A percentile compares a stretch with the other conserved stretches of the same genome.
phyloP scores from a whole-genome alignment of 2,797 vertebrate genomes.

The Ptychadena robeensis region DNA sequence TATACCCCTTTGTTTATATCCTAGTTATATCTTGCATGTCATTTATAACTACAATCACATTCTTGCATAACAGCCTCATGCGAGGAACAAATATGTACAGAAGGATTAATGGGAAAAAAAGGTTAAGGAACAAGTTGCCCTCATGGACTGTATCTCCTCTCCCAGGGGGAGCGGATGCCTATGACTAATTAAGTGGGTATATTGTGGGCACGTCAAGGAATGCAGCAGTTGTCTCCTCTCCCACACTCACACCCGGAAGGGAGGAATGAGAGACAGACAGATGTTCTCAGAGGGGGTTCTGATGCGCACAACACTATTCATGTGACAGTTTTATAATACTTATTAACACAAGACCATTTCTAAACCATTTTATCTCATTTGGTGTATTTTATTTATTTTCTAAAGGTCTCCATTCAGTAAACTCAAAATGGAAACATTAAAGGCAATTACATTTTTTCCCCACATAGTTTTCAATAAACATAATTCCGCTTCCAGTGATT shows the following conservation, averaged over 20 bases:
- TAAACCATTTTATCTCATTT: too few relatives aligned
- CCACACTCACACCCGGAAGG: slow-evolving; percentile 18
- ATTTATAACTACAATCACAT: not conserved
- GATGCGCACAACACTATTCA: not conserved
- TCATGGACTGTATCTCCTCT: not conserved
- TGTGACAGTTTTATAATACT: not conserved
- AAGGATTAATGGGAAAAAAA: not conserved
- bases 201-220: slow-evolving; percentile 42
- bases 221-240: slow-evolving; percentile 20
- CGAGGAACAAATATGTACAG: not conserved
- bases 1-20: too few relatives aligned
- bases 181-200: slow-evolving; percentile 32
- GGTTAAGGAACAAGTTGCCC: not conserved
- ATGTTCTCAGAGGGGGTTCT: not conserved
- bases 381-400: too few relatives aligned
- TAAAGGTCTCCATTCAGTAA: too few relatives aligned
- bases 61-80: not conserved
- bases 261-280: not conserved
- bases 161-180: not conserved
- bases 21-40: not conserved
- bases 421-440: too few relatives aligned
- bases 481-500: too few relatives aligned
- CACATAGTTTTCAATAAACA: too few relatives aligned
- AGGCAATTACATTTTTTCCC: too few relatives aligned
- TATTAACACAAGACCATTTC: too few relatives aligned